Conservation (phyloP, 2,797 vertebrate genomes). For the Hoplostethus mediterraneus region DNA sequence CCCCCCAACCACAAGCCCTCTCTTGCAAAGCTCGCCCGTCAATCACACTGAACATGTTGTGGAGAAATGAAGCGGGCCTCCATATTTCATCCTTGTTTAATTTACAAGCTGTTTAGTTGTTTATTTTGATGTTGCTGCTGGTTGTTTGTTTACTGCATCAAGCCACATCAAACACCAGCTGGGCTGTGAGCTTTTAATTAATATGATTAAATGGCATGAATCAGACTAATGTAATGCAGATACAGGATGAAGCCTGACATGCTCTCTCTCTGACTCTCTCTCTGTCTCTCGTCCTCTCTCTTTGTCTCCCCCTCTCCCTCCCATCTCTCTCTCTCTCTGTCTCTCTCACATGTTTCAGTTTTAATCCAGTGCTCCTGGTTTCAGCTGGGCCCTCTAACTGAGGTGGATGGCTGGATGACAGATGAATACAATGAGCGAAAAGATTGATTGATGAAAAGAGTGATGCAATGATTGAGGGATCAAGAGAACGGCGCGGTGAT, state of each 20-base stretch:
- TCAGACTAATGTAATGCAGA: slow-evolving; percentile 27
- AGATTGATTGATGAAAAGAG: slow-evolving; percentile 57
- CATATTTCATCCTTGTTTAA: slow-evolving; percentile 36
- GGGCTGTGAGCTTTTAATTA: slow-evolving; percentile 50
- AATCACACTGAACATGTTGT: slow-evolving; percentile 48
- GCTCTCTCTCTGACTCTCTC: slow-evolving; percentile 2
- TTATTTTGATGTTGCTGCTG: slow-evolving; percentile 29
- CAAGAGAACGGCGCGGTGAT: slow-evolving; percentile 35
- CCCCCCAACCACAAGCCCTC: slow-evolving; percentile 38
- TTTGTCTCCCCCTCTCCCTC: background rate
- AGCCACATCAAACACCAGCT: slow-evolving; percentile 34
- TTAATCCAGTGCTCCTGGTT: slow-evolving; percentile 15
- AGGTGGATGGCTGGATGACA: slow-evolving; percentile 27
- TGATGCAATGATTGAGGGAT: slow-evolving; percentile 68
- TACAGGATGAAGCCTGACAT: slow-evolving; percentile 5
- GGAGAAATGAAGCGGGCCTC: slow-evolving; percentile 18
- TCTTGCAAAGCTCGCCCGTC: slow-evolving; percentile 49
- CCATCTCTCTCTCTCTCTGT: slow-evolving; percentile 13
- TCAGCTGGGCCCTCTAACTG: slow-evolving; percentile 8
- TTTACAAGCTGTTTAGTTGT: slow-evolving; percentile 37
- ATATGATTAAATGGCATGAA: slow-evolving; percentile 22
- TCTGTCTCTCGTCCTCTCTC: slow-evolving; percentile 3
- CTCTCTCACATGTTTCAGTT: slow-evolving; percentile 23
- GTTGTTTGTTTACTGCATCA: slow-evolving; percentile 26
- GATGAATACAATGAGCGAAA: slow-evolving; percentile 35